These are phyloP conservation scores for Pomacea maculata DNA, from an alignment of 1,140 invertebrate species.

Conservation along the genomic window DNA sequence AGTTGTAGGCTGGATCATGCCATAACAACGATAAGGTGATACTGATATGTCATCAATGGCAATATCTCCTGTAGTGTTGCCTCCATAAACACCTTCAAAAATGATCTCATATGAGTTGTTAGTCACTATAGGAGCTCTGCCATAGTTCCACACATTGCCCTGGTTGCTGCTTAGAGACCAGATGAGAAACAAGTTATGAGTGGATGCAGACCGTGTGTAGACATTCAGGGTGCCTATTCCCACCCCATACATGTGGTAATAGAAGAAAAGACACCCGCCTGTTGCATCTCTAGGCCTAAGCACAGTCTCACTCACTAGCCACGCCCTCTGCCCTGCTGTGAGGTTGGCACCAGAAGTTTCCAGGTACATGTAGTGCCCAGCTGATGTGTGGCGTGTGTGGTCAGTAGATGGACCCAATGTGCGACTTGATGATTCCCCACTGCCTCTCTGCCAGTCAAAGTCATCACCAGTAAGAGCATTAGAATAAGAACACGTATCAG, in stretches of 20 bases:
- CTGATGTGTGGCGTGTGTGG: slow-evolving; percentile 40
- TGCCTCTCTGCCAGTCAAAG: slow-evolving; percentile 58
- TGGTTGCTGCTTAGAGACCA: slow-evolving; percentile 34
- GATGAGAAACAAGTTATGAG: slow-evolving; percentile 16
- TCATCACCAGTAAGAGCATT: slow-evolving; percentile 46
- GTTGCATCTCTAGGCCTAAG: slow-evolving; percentile 5
- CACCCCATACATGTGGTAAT: slow-evolving; percentile 81
- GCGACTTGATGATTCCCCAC: slow-evolving; percentile 52
- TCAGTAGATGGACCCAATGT: slow-evolving; percentile 52
- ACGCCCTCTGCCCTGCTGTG: slow-evolving; percentile 49
- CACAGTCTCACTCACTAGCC: slow-evolving; percentile 50
- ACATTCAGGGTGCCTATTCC: slow-evolving; percentile 51
- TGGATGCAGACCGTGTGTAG: slow-evolving; percentile 30
- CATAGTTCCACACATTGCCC: slow-evolving; percentile 44
- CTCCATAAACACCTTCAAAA: slow-evolving; percentile 76
- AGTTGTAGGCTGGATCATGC: slow-evolving; percentile 33
- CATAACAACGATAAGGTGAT: slow-evolving; percentile 46
- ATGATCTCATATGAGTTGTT: slow-evolving; percentile 56
- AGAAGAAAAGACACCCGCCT: slow-evolving; percentile 60
- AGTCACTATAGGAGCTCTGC: slow-evolving; percentile 22
- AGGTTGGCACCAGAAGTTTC: slow-evolving; percentile 48
- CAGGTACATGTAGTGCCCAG: slow-evolving; percentile 56
- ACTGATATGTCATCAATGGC: slow-evolving; percentile 77
- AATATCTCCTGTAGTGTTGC: slow-evolving; percentile 74
- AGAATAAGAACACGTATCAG: slow-evolving; percentile 56